Percentiles rank a stretch among this genome's conserved stretches.
These are phyloP conservation scores for Trididemnum clinides DNA, from an alignment of 23 tunicate species.

Conservation along the genomic window DNA sequence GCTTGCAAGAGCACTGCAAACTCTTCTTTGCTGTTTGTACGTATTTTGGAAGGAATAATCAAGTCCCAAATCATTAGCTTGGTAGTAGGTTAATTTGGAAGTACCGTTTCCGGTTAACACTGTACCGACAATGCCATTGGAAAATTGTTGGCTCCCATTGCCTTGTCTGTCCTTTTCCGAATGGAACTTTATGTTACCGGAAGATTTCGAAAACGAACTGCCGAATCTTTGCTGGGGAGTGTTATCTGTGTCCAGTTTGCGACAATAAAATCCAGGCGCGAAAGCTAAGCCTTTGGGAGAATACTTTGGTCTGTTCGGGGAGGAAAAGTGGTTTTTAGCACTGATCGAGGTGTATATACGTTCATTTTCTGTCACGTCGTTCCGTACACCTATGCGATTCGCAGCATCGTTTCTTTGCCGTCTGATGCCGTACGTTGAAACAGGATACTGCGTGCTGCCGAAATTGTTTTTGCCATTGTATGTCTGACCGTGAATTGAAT, in stretches of 20 bases:
- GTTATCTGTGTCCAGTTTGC: conserved; percentile 38
- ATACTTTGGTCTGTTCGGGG: conserved; percentile 5
- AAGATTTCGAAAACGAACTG: background rate
- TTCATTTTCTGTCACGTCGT: conserved; percentile 9
- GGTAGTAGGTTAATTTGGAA: conserved; percentile 31
- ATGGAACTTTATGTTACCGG: background rate
- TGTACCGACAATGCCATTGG: conserved; percentile 54
- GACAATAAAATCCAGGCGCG: conserved; percentile 67
- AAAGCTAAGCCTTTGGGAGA: conserved; percentile 46
- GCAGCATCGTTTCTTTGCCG: background rate
- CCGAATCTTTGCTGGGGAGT: background rate
- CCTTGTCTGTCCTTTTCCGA: background rate
- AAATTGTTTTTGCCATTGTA: conserved; percentile 48
- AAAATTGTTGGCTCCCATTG: background rate
- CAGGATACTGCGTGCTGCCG: conserved; percentile 43
- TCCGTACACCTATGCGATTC: conserved; percentile 14
- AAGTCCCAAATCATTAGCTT: conserved; percentile 19
- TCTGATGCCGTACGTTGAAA: conserved; percentile 30
- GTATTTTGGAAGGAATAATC: conserved; percentile 49
- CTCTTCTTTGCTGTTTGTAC: conserved; percentile 45
- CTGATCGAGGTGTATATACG: conserved; percentile 12
- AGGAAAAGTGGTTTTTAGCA: conserved; percentile 32
- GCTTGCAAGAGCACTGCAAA: conserved; percentile 52
- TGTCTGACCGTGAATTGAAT: conserved; percentile 30
- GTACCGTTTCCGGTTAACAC: conserved; percentile 37